These are phyloP conservation scores for Clarias pachynema DNA, from an alignment of 2,797 vertebrate species.

Conservation along the genomic window DNA sequence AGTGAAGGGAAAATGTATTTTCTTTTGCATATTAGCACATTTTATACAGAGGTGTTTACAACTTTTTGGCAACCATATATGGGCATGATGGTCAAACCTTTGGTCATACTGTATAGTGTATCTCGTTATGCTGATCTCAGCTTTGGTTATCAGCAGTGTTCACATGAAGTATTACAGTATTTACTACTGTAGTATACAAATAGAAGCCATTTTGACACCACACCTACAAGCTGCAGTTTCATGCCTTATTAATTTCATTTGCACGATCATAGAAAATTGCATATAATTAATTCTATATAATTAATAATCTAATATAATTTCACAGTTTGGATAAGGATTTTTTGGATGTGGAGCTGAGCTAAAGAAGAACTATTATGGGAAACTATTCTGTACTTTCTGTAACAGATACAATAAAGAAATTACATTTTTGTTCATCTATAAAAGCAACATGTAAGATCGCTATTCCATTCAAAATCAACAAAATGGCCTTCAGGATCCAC, in stretches of 20 bases:
- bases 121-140: not conserved
- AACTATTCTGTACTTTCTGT: slow-evolving; percentile 21
- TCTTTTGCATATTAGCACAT: not conserved
- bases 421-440: not conserved
- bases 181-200: not conserved
- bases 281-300: not conserved
- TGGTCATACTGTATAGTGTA: not conserved
- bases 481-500: not conserved
- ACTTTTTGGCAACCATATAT: not conserved
- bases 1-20: not conserved
- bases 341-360: not conserved
- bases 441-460: not conserved
- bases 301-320: not conserved
- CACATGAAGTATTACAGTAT: not conserved
- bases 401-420: slow-evolving; percentile 36
- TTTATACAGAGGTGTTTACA: not conserved
- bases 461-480: slow-evolving; percentile 19
- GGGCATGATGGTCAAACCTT: not conserved
- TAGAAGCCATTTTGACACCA: not conserved
- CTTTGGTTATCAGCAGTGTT: not conserved
- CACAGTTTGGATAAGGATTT: not conserved
- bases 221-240: not conserved
- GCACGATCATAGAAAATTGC: not conserved
- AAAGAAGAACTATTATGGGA: not conserved
- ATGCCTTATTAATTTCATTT: not conserved